Conservation (phyloP, 2,113 vertebrate genomes). For the Cromileptes altivelis region DNA sequence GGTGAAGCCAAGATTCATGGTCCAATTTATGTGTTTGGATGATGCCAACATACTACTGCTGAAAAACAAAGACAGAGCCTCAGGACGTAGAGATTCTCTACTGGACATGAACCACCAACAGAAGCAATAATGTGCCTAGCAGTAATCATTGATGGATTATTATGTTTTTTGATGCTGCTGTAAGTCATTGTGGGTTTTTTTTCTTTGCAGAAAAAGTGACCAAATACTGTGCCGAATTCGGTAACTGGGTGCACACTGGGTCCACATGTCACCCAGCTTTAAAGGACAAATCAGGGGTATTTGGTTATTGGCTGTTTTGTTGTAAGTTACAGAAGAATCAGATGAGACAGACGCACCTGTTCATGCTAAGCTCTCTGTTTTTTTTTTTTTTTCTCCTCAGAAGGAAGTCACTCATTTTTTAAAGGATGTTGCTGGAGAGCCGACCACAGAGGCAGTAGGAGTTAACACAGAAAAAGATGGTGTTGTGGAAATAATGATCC, state of each 20-base stretch:
- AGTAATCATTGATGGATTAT: conserved; percentile 32
- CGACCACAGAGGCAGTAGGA: not conserved
- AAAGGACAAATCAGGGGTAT: conserved; percentile 89
- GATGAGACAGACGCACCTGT: not conserved
- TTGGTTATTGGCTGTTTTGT: conserved; percentile 7
- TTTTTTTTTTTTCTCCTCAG: conserved; percentile 4
- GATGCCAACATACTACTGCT: conserved; percentile 12
- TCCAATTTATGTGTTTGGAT: conserved; percentile 36
- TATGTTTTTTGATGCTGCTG: not conserved
- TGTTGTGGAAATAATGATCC: not conserved
- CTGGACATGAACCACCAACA: conserved; percentile 10
- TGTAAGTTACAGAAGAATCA: conserved; percentile 1
- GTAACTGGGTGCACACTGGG: conserved; percentile 91
- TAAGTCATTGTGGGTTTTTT: conserved; percentile 31
- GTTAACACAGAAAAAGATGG: not conserved
- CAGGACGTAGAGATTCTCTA: conserved; percentile 13
- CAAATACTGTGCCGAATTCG: conserved; percentile 92
- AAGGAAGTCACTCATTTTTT: conserved; percentile 34
- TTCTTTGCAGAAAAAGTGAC: conserved; percentile 88
- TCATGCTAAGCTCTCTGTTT: not conserved
- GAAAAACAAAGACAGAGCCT: conserved; percentile 40
- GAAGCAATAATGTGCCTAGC: conserved; percentile 22
- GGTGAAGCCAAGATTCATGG: conserved; percentile 12
- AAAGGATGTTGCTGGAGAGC: conserved; percentile 26
- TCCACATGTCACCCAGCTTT: conserved; percentile 90